Evolutionary conservation across 2,113 vertebrate genomes (phyloP).

Genomic region (Rhinopomastus cyanomelas): DNA sequence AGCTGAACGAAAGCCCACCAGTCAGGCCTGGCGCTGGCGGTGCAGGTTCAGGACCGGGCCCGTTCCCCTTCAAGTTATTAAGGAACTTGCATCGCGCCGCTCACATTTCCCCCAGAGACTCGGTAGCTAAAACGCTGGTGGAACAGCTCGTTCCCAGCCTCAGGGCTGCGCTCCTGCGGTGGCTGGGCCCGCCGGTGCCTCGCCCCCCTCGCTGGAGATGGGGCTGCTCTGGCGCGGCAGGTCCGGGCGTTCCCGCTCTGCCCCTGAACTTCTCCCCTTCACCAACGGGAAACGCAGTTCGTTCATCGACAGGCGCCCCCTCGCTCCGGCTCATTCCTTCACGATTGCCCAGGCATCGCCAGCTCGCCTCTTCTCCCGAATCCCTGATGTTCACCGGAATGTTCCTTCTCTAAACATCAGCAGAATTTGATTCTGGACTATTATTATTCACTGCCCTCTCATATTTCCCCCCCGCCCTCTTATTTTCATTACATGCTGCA

Average conservation of each 20-base stretch:
- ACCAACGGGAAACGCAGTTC: slow-evolving; percentile 32
- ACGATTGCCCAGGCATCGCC: background rate
- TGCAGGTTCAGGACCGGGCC: background rate
- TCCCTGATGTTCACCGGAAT: too few species aligned
- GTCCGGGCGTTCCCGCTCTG: background rate
- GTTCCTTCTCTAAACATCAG: background rate
- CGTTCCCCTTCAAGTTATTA: background rate
- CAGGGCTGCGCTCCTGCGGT: background rate
- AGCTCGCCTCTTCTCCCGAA: background rate
- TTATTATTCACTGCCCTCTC: background rate
- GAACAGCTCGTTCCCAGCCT: background rate
- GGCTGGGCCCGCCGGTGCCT: background rate
- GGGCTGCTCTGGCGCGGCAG: background rate
- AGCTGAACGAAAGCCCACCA: rapidly evolving
- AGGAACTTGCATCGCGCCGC: background rate
- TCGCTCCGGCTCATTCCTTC: slow-evolving; percentile 30
- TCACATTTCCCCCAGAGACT: background rate
- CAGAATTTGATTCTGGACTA: background rate
- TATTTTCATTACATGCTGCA: background rate
- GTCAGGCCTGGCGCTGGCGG: background rate
- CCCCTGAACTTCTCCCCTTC: background rate
- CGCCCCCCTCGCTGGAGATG: background rate
- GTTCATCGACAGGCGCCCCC: slow-evolving; percentile 17
- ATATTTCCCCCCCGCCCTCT: background rate
- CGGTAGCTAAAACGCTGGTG: background rate